Percentiles rank a stretch among this genome's conserved stretches.
Conservation (phyloP, 2,113 vertebrate species). For the Amblyornis subalaris region DNA sequence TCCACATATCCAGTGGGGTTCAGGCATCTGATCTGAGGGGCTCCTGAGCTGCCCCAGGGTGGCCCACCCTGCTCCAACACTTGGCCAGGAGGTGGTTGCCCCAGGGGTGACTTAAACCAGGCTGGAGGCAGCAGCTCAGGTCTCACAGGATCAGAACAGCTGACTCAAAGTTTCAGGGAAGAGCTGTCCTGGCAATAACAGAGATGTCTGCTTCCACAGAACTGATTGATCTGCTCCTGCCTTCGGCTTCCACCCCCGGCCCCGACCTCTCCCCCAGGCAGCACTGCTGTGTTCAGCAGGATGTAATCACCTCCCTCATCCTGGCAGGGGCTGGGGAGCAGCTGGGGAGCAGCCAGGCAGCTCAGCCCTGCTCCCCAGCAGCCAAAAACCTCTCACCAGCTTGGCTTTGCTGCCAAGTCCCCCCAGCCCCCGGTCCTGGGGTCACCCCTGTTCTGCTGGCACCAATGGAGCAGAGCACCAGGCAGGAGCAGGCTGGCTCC, state of each 20-base stretch:
- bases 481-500: background rate
- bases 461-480: background rate
- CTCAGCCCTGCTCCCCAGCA: background rate
- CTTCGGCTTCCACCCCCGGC: accelerated
- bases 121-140: background rate
- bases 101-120: too few relatives aligned
- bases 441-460: background rate
- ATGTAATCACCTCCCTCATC: background rate
- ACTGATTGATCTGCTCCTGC: background rate
- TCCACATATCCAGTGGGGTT: background rate
- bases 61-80: background rate
- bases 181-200: background rate
- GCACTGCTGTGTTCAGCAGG: background rate
- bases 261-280: background rate
- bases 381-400: background rate
- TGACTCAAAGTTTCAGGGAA: background rate
- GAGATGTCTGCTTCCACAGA: accelerated
- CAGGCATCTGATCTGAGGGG: background rate
- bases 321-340: background rate
- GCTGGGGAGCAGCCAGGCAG: background rate
- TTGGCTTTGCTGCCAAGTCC: background rate
- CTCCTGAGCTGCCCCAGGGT: background rate
- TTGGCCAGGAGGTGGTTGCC: background rate
- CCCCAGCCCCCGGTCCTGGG: background rate
- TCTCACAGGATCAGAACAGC: too few relatives aligned